phyloP scores from a whole-genome alignment of 2,888 invertebrate genomes.

The Diploptera punctata region DNA sequence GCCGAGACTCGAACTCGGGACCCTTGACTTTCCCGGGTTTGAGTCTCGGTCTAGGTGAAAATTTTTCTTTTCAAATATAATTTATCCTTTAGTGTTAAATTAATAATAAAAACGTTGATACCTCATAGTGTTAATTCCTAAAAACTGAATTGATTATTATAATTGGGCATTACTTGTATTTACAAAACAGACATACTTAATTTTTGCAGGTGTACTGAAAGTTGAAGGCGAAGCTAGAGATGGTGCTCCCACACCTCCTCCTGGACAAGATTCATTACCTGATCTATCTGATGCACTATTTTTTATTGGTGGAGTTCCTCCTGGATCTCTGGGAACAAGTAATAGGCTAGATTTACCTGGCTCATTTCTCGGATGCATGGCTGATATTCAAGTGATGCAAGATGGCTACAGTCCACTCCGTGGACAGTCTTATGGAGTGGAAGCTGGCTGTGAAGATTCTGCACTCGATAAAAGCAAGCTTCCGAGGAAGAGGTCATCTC shows the following conservation, averaged over 20 bases:
- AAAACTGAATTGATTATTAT: no score
- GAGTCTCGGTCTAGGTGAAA: no score
- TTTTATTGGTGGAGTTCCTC: conserved; percentile 87
- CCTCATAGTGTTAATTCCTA: no score
- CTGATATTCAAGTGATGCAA: conserved; percentile 73
- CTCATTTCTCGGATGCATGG: conserved; percentile 84
- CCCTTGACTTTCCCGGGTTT: no score
- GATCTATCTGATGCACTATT: conserved; percentile 72
- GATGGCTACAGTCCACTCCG: conserved; percentile 76
- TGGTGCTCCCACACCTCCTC: conserved; percentile 68
- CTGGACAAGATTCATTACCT: conserved; percentile 62
- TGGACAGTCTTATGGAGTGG: conserved; percentile 74
- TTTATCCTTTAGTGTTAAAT: no score
- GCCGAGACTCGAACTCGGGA: no score
- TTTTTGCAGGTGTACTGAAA: conserved; percentile 65
- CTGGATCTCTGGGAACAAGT: conserved; percentile 61
- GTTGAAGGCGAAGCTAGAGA: conserved; percentile 69
- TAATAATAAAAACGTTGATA: no score
- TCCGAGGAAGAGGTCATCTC: conserved; percentile 80
- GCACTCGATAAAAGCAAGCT: conserved; percentile 72
- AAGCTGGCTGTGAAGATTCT: conserved; percentile 73
- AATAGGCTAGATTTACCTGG: conserved; percentile 52
- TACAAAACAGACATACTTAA: no score
- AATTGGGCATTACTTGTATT: background rate
- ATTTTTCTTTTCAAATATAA: no score